Evolutionary conservation across 1,140 invertebrate species (phyloP), one percentile per base, ranked within the genome.

Genomic region (Limonius californicus): DNA sequence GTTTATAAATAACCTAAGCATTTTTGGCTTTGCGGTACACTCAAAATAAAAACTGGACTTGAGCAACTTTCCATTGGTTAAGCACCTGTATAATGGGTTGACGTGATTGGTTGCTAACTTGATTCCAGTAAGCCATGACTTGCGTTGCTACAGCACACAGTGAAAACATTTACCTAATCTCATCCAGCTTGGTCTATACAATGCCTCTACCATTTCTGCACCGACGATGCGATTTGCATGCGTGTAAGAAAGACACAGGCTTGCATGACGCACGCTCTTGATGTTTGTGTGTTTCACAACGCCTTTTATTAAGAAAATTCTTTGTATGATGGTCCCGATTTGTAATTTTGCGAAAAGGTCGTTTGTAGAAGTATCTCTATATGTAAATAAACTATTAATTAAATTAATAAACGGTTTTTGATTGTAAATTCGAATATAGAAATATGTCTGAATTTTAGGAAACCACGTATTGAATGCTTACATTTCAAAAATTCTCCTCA

Each of bases 61-160:
- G 1, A 55, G 18, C 12, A 3, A 23, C 53, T 50, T 50, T 50
- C n/a, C 27, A 55, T 55, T 55, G 53, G 53, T 14, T 55, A 27
- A 55, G 6, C 53, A 55, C 27, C 27, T 55, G 21, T 55, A n/a
- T 23, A 30, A 55, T 32, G 15, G 21, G 23, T 9, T 14, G 18
- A 27, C 12, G 4, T 32, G 21, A 55, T 55, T 55, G 53, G 53
- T 32, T 30, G 19, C n/a, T 6, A 55, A 55, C 19, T 32, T 55
- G 53, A 55, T 55, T 3, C 53, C 4, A 16, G 53, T 19, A 55
- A 55, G 53, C 53, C 53, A 19, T 55, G 27, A 55, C 53, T 55
- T 55, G 9, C 1, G 14, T 19, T 32, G 23, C 4, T 55, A 32
- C 53, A 2, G 16, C n/a, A 4, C 53, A 6, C 7, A 7, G 16